Conservation (phyloP, 2,113 vertebrate genomes). For the Ammospiza caudacuta region DNA sequence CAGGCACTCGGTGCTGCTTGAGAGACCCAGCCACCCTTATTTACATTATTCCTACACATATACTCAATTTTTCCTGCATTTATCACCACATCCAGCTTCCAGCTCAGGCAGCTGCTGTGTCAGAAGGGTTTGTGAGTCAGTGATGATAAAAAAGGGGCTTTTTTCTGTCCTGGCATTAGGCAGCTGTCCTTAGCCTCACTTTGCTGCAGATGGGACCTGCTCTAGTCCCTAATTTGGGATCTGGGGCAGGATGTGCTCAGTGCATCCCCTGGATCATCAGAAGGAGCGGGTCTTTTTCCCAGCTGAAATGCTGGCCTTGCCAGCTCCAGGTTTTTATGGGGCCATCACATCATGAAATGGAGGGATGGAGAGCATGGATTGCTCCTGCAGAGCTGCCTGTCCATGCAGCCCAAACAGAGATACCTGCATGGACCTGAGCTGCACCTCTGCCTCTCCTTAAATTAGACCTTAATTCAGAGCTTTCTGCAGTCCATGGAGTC, state of each 20-base stretch:
- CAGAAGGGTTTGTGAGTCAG: background rate
- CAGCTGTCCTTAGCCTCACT: background rate
- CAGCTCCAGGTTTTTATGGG: background rate
- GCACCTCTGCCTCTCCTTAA: background rate
- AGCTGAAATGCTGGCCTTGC: background rate
- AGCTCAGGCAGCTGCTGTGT: background rate
- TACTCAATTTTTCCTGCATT: background rate
- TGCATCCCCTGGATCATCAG: background rate
- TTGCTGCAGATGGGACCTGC: background rate
- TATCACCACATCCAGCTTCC: background rate
- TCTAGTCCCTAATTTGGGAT: background rate
- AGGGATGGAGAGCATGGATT: background rate
- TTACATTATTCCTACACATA: background rate
- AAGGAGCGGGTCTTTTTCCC: background rate
- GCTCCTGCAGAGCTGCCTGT: background rate
- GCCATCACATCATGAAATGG: rapidly evolving
- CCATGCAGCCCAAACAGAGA: rapidly evolving
- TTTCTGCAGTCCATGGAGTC: background rate
- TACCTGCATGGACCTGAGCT: background rate
- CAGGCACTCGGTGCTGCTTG: background rate
- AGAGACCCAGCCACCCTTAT: background rate
- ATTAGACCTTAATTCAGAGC: background rate
- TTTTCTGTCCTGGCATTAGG: background rate
- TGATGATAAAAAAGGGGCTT: background rate
- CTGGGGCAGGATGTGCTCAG: background rate